phyloP scores from a whole-genome alignment of 2,888 invertebrate genomes.

The Alloplasta piceator region DNA sequence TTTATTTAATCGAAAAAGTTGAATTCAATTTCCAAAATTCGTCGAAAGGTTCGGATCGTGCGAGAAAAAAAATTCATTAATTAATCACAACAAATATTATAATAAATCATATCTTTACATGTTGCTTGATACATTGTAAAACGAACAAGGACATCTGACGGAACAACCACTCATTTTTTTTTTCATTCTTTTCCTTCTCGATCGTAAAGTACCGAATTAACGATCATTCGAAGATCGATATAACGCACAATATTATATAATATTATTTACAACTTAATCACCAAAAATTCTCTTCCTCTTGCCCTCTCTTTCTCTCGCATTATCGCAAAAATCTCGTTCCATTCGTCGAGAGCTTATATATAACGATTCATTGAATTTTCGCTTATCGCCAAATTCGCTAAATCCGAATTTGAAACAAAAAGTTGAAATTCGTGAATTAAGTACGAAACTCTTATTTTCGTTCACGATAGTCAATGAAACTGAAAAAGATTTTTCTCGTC shows the following conservation, averaged over 20 bases:
- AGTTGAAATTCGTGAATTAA: background rate
- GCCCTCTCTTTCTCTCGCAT: constrained; percentile 7
- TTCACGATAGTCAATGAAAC: background rate
- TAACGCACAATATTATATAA: constrained; percentile 65
- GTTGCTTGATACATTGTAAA: constrained; percentile 80
- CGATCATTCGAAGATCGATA: constrained; percentile 74
- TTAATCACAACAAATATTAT: constrained; percentile 81
- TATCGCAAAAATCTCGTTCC: constrained; percentile 11
- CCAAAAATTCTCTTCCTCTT: constrained; percentile 8
- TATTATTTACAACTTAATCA: constrained; percentile 75
- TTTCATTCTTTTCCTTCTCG: constrained; percentile 70
- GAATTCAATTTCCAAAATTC: too few relatives aligned
- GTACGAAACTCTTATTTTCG: background rate
- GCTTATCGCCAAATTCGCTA: background rate
- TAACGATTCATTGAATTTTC: constrained; percentile 11
- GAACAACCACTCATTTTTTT: constrained; percentile 66
- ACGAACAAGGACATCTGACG: constrained; percentile 79
- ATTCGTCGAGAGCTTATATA: background rate
- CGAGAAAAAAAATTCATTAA: constrained; percentile 60
- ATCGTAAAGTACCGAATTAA: constrained; percentile 69
- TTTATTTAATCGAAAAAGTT: too few relatives aligned
- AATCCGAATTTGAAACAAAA: background rate
- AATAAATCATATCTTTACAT: constrained; percentile 80
- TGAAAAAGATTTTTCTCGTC: background rate
- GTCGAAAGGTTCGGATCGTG: too few relatives aligned